These are phyloP conservation scores for Callorhinus ursinus DNA, from an alignment of 2,113 vertebrate species.

Conservation along the genomic window DNA sequence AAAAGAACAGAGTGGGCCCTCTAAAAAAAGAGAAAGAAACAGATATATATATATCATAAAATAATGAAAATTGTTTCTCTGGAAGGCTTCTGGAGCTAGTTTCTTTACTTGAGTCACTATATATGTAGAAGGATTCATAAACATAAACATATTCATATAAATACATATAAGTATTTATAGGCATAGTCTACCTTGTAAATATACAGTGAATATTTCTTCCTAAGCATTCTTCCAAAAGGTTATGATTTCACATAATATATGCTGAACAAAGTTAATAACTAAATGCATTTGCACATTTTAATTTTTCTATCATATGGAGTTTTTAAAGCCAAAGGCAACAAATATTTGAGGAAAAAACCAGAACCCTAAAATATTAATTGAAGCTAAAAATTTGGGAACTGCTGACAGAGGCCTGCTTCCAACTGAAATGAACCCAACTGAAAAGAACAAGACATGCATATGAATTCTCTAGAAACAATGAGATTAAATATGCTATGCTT, in stretches of 20 bases:
- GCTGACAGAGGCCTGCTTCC: conserved; percentile 27
- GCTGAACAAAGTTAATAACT: conserved; percentile 41
- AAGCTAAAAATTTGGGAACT: conserved; percentile 59
- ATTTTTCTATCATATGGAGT: conserved; percentile 40
- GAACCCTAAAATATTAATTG: conserved; percentile 56
- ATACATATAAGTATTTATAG: conserved; percentile 40
- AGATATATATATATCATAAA: background rate
- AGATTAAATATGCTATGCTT: conserved; percentile 43
- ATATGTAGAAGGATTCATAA: conserved; percentile 30
- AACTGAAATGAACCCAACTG: conserved; percentile 40
- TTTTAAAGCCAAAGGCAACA: conserved; percentile 60
- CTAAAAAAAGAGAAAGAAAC: conserved; percentile 1
- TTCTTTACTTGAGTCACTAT: conserved; percentile 24
- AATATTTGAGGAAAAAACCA: conserved; percentile 50
- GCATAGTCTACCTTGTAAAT: conserved; percentile 25
- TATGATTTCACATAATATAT: conserved; percentile 45
- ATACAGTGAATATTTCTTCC: conserved; percentile 37
- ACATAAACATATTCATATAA: background rate
- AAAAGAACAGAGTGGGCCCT: conserved; percentile 47
- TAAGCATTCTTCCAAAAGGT: conserved; percentile 55
- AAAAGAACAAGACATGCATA: conserved; percentile 40
- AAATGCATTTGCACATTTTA: background rate
- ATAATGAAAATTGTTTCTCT: conserved; percentile 60
- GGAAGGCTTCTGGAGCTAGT: conserved; percentile 12
- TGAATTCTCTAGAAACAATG: conserved; percentile 9